These are phyloP conservation scores for Alviniconcha marisindica DNA, from an alignment of 1,140 invertebrate genomes.

Conservation along the genomic window DNA sequence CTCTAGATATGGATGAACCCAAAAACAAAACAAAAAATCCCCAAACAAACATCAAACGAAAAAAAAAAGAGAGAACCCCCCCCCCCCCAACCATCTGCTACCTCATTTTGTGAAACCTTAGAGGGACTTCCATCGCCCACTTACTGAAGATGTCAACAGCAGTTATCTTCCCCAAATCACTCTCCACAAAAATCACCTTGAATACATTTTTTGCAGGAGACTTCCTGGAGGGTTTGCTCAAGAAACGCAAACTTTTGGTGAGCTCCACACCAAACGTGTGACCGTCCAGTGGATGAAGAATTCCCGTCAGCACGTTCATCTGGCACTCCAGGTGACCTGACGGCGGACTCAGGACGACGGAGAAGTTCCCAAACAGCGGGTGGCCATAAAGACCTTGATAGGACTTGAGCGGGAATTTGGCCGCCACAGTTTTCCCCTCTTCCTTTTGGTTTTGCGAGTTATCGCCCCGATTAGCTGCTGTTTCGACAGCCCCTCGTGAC, in stretches of 20 bases:
- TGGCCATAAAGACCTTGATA: slow-evolving; percentile 17
- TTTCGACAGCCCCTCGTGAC: too few species aligned
- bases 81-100: too few species aligned
- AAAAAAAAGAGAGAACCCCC: too few species aligned
- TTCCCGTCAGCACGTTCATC: slow-evolving; percentile 23
- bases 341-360: not conserved
- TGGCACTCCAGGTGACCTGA: not conserved
- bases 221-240: slow-evolving; percentile 19
- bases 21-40: too few species aligned
- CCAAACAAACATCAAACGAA: too few species aligned
- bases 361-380: slow-evolving; percentile 17
- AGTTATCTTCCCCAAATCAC: not conserved
- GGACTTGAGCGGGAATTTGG: not conserved
- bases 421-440: too few species aligned
- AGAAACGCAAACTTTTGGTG: slow-evolving; percentile 18
- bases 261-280: slow-evolving; percentile 26
- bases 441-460: not conserved
- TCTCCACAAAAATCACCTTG: not conserved
- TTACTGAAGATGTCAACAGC: slow-evolving; percentile 22
- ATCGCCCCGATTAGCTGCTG: not conserved
- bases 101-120: slow-evolving; percentile 5
- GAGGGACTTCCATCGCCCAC: slow-evolving; percentile 19
- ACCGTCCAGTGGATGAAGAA: not conserved
- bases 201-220: not conserved
- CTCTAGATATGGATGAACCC: too few species aligned